These are phyloP conservation scores for Oegoconia quadripuncta DNA, from an alignment of 2,888 invertebrate genomes.

Conservation along the genomic window DNA sequence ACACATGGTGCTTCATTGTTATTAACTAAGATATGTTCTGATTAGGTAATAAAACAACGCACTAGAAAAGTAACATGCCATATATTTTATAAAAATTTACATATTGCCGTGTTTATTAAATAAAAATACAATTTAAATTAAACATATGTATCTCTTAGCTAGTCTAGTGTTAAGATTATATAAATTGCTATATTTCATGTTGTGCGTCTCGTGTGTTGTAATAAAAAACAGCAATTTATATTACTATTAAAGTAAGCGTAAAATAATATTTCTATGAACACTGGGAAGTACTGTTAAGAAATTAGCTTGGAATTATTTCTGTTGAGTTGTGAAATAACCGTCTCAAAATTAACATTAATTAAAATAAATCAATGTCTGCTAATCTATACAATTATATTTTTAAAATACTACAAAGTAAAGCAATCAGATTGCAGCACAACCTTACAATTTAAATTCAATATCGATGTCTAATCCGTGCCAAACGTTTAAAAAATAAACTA, in stretches of 20 bases:
- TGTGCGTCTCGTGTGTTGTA: conserved; percentile 42
- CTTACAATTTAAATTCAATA: conserved; percentile 39
- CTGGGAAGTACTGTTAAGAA: conserved; percentile 18
- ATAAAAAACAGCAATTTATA: conserved; percentile 53
- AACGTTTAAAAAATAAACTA: too few species aligned
- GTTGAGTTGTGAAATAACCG: conserved; percentile 9
- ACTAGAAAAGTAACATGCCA: conserved; percentile 75
- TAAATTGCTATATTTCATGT: conserved; percentile 59
- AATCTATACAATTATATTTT: conserved; percentile 24
- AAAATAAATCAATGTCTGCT: too few species aligned
- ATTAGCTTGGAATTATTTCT: conserved; percentile 5
- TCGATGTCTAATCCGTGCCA: too few species aligned
- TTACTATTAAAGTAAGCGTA: conserved; percentile 37
- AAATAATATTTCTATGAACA: conserved; percentile 21
- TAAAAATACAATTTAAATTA: conserved; percentile 38
- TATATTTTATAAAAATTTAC: conserved; percentile 73
- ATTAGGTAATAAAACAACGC: conserved; percentile 31
- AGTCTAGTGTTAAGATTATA: conserved; percentile 27
- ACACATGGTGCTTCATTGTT: conserved; percentile 44
- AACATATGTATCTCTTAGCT: conserved; percentile 24
- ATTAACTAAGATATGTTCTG: conserved; percentile 19
- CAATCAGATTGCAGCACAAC: conserved; percentile 73
- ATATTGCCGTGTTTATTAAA: conserved; percentile 54
- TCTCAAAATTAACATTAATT: background rate
- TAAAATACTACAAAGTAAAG: conserved; percentile 37